Evolutionary conservation across 2,888 invertebrate genomes (phyloP).

Genomic region (Ametastegia equiseti): DNA sequence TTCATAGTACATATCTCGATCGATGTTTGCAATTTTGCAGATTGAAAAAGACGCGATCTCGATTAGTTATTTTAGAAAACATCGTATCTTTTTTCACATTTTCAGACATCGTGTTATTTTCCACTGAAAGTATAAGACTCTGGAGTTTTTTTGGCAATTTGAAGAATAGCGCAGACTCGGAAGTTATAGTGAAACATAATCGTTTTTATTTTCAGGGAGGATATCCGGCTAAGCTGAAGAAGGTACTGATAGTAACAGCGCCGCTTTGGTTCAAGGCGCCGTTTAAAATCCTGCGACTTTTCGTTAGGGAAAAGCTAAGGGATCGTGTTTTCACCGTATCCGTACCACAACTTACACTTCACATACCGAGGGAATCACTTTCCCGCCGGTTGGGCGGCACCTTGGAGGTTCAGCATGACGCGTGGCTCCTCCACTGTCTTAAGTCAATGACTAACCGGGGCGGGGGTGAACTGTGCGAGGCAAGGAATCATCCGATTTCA

Average conservation of each 20-base stretch:
- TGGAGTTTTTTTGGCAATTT: too few species aligned
- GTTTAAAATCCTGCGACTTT: slow-evolving; percentile 95
- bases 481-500: slow-evolving; percentile 51
- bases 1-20: too few species aligned
- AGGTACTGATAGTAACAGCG: slow-evolving; percentile 97
- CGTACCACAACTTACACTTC: slow-evolving; percentile 90
- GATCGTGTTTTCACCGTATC: slow-evolving; percentile 97
- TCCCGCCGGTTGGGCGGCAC: slow-evolving; percentile 94
- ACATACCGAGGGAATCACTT: slow-evolving; percentile 93
- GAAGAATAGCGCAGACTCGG: too few species aligned
- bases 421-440: slow-evolving; percentile 88
- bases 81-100: too few species aligned
- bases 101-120: too few species aligned
- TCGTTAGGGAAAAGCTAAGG: slow-evolving; percentile 96
- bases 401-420: slow-evolving; percentile 91
- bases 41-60: too few species aligned
- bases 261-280: slow-evolving; percentile 99
- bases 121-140: too few species aligned
- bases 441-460: slow-evolving; percentile 91
- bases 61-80: too few species aligned
- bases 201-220: slow-evolving; percentile 84
- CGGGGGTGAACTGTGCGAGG: slow-evolving; percentile 77
- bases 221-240: slow-evolving; percentile 97
- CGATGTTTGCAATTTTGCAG: too few species aligned
- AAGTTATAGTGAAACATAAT: too few species aligned